Evolutionary conservation across 2,888 invertebrate species (phyloP).

Genomic region (Nesidiocoris tenuis): DNA sequence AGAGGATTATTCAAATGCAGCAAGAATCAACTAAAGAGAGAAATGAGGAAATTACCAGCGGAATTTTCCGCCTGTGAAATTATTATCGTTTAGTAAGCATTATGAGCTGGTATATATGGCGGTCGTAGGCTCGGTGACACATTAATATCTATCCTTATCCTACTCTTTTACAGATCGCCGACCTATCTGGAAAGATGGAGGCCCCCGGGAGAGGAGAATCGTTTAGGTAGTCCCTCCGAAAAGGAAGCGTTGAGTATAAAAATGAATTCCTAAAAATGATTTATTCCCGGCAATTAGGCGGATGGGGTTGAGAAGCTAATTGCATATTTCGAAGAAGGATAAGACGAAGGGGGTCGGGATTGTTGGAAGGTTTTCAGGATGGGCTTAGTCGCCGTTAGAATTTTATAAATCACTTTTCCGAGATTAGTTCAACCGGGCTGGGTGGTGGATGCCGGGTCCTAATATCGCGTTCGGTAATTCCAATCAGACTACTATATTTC

Average conservation of each 20-base stretch:
- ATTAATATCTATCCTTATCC: not conserved
- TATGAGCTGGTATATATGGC: not conserved
- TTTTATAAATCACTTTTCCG: constrained; percentile 37
- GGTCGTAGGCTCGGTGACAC: not conserved
- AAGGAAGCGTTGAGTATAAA: constrained; percentile 37
- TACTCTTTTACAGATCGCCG: not conserved
- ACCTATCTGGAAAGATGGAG: not conserved
- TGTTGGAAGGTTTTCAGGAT: not conserved
- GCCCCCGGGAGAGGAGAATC: not conserved
- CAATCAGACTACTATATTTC: not conserved
- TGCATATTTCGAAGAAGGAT: constrained; percentile 30
- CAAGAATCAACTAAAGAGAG: not conserved
- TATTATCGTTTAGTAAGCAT: not conserved
- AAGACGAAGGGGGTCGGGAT: not conserved
- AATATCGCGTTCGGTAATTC: not conserved
- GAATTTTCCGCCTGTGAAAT: not conserved
- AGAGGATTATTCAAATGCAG: too few species aligned
- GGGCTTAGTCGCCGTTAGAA: constrained; percentile 25
- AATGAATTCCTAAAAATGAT: constrained; percentile 39
- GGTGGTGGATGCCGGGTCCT: not conserved
- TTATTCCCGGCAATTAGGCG: constrained; percentile 41
- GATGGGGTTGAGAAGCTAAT: constrained; percentile 36
- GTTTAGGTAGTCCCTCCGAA: not conserved
- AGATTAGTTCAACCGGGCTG: constrained; percentile 23
- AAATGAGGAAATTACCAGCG: not conserved